Evolutionary conservation across 2,797 vertebrate species (phyloP).

Genomic region (Coracias cyanogaster): DNA sequence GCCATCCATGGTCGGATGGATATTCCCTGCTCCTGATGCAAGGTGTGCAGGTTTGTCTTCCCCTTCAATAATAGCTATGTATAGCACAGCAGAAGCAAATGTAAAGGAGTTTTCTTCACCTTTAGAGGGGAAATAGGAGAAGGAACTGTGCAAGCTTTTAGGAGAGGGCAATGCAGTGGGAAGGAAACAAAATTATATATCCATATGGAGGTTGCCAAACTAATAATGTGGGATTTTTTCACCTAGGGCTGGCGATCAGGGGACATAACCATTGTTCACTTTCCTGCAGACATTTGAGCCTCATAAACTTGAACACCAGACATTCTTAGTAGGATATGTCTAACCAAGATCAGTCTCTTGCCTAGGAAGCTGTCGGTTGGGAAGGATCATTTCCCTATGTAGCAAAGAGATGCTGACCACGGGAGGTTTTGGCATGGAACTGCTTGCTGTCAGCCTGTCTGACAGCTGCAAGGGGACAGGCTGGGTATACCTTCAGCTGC

Average conservation of each 20-base stretch:
- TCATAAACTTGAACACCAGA: background rate
- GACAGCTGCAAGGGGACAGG: background rate
- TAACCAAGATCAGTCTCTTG: background rate
- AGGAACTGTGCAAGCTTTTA: background rate
- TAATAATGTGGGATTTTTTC: background rate
- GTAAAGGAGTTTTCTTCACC: background rate
- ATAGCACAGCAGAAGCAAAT: background rate
- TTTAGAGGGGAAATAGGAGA: background rate
- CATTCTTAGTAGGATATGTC: background rate
- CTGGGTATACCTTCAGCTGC: background rate
- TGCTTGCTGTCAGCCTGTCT: background rate
- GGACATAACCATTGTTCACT: fast-evolving
- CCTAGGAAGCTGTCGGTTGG: background rate
- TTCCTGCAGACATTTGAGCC: background rate
- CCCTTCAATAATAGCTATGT: fast-evolving
- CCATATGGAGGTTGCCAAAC: background rate
- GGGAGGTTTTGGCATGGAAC: background rate
- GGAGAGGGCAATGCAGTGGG: background rate
- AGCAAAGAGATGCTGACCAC: background rate
- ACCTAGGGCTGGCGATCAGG: fast-evolving
- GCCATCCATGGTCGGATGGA: fast-evolving
- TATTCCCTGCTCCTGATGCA: background rate
- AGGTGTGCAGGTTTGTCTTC: background rate
- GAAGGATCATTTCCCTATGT: background rate
- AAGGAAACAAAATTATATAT: background rate